These are phyloP conservation scores for Eupeodes luniger DNA, from an alignment of 2,888 invertebrate species.

Conservation along the genomic window DNA sequence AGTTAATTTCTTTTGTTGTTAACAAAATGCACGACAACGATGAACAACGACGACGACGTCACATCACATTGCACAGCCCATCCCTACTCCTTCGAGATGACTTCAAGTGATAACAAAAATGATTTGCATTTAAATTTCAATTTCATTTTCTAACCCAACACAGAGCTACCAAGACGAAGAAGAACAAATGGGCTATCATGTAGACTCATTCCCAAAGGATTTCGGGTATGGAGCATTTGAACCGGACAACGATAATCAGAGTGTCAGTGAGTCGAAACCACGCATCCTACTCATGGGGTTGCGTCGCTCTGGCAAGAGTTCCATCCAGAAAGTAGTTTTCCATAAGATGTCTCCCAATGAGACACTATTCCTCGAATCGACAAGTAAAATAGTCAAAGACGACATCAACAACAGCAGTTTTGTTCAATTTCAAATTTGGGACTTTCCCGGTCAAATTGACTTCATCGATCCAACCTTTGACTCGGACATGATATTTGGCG, in stretches of 20 bases:
- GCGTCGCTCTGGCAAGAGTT: constrained; percentile 98
- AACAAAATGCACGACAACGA: background rate
- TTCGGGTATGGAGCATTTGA: constrained; percentile 96
- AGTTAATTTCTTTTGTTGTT: background rate
- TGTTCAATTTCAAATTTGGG: constrained; percentile 99
- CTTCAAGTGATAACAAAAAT: constrained; percentile 48
- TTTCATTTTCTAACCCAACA: constrained; percentile 8
- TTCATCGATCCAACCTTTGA: constrained; percentile 98
- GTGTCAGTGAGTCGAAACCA: constrained; percentile 87
- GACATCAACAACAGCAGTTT: constrained; percentile 98
- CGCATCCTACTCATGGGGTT: constrained; percentile 97
- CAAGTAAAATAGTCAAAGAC: constrained; percentile 99
- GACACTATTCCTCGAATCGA: constrained; percentile 98
- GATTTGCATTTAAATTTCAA: background rate
- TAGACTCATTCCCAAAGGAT: constrained; percentile 93
- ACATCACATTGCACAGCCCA: background rate
- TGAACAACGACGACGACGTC: background rate
- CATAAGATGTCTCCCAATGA: constrained; percentile 99
- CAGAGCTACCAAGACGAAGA: constrained; percentile 87
- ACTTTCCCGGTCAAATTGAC: constrained; percentile 99
- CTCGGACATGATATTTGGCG: constrained; percentile 97
- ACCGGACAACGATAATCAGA: constrained; percentile 89
- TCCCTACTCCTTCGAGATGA: constrained; percentile 30
- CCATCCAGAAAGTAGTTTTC: constrained; percentile 99
- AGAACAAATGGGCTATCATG: constrained; percentile 85